These are phyloP conservation scores for Pachyrhynchus sulphureomaculatus DNA, from an alignment of 1,140 invertebrate genomes.

Conservation along the genomic window DNA sequence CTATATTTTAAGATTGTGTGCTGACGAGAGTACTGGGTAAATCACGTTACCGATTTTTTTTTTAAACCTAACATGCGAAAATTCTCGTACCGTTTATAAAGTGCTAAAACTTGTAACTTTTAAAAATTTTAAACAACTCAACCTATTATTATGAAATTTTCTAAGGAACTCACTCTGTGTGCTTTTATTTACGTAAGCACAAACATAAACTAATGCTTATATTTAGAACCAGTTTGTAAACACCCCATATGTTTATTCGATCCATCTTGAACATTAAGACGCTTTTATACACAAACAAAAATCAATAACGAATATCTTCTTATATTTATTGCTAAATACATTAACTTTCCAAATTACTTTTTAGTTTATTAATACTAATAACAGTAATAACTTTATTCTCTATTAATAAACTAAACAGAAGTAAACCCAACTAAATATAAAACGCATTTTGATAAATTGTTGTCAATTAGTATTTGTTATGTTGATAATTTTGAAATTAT, in stretches of 20 bases:
- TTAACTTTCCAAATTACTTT: constrained; percentile 20
- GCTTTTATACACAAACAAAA: constrained; percentile 33
- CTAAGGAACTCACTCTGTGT: constrained; percentile 8
- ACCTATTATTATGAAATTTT: constrained; percentile 27
- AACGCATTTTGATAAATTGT: too few relatives aligned
- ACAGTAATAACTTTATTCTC: too few relatives aligned
- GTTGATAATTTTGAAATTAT: too few relatives aligned
- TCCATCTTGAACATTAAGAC: constrained; percentile 39
- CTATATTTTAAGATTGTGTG: too few relatives aligned
- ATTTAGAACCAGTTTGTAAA: constrained; percentile 48
- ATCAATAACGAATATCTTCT: constrained; percentile 28
- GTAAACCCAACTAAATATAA: too few relatives aligned
- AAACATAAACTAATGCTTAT: constrained; percentile 45
- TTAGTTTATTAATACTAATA: constrained; percentile 11
- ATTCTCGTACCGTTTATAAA: too few relatives aligned
- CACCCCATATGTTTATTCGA: constrained; percentile 45
- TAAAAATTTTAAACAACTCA: constrained; percentile 1
- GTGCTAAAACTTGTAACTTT: neutral
- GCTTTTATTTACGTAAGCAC: constrained; percentile 45
- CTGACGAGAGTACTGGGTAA: too few relatives aligned
- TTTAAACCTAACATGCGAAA: too few relatives aligned
- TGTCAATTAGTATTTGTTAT: too few relatives aligned
- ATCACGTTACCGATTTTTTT: too few relatives aligned
- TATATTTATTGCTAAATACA: constrained; percentile 25
- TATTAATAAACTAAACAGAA: too few relatives aligned